Conservation (phyloP, 2,888 invertebrate genomes). For the Thymelicus lineola region DNA sequence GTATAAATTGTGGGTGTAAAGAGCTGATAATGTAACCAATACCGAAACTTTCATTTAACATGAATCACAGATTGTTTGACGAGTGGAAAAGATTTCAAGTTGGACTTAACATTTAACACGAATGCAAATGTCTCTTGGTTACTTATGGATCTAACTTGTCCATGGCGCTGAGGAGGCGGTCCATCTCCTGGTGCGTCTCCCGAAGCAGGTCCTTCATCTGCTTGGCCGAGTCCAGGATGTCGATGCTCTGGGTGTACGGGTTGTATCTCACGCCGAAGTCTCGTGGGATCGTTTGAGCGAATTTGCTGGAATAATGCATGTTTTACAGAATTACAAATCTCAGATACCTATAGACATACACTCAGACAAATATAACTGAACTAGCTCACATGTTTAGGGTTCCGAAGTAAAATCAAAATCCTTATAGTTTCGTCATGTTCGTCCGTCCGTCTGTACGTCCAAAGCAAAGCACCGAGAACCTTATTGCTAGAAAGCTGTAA, state of each 20-base stretch:
- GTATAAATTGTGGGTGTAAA: no score
- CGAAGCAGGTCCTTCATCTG: conserved; percentile 94
- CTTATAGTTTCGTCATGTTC: no score
- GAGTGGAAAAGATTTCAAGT: not conserved
- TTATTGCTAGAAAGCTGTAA: no score
- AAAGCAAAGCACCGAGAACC: no score
- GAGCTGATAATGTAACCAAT: not conserved
- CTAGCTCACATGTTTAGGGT: no score
- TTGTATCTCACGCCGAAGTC: conserved; percentile 98
- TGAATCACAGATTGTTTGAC: conserved; percentile 23
- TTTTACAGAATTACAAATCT: not conserved
- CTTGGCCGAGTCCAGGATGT: conserved; percentile 95
- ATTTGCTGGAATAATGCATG: conserved; percentile 89
- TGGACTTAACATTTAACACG: no score
- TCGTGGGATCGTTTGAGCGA: conserved; percentile 95
- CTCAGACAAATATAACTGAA: no score
- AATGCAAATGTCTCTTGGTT: no score
- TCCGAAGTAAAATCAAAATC: no score
- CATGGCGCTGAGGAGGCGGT: conserved; percentile 90
- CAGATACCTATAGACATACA: no score
- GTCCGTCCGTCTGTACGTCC: no score
- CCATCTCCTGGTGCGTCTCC: conserved; percentile 92
- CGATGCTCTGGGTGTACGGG: conserved; percentile 97
- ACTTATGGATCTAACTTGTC: conserved; percentile 84
- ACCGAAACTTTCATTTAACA: not conserved